Conservation (phyloP, 2,888 invertebrate genomes). For the Melinaea marsaeus region DNA sequence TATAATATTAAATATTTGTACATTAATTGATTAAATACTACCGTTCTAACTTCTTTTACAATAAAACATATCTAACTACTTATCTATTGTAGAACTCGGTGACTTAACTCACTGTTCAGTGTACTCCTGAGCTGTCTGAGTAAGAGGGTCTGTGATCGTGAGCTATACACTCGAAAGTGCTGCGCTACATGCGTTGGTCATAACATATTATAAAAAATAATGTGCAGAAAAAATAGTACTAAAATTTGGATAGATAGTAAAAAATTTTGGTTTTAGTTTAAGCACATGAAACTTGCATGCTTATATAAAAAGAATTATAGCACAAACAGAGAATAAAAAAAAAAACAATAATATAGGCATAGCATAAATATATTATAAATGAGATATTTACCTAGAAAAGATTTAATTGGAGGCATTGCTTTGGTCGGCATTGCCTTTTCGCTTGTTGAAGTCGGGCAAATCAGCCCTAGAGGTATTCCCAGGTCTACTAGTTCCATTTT, state of each 20-base stretch:
- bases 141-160: slow-evolving; percentile 3
- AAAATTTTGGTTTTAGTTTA: too few species aligned
- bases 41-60: not conserved
- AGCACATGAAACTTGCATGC: not conserved
- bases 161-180: slow-evolving; percentile 34
- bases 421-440: slow-evolving; percentile 72
- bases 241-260: not conserved
- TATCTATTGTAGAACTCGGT: not conserved
- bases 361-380: not conserved
- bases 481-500: slow-evolving; percentile 70
- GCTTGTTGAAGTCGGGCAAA: slow-evolving; percentile 58
- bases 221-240: not conserved
- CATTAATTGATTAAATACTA: too few species aligned
- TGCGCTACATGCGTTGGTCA: slow-evolving; percentile 36
- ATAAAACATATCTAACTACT: slow-evolving; percentile 2
- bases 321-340: not conserved
- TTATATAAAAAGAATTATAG: not conserved
- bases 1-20: too few species aligned
- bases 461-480: slow-evolving; percentile 68
- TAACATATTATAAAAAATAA: slow-evolving; percentile 24
- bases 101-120: slow-evolving; percentile 25
- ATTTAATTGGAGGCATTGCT: slow-evolving; percentile 72
- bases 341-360: not conserved
- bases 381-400: slow-evolving; percentile 57
- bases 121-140: slow-evolving; percentile 14